Percentiles rank a stretch among this genome's conserved stretches.
These are phyloP conservation scores for Columba janthina DNA, from an alignment of 2,113 vertebrate species.

Conservation along the genomic window DNA sequence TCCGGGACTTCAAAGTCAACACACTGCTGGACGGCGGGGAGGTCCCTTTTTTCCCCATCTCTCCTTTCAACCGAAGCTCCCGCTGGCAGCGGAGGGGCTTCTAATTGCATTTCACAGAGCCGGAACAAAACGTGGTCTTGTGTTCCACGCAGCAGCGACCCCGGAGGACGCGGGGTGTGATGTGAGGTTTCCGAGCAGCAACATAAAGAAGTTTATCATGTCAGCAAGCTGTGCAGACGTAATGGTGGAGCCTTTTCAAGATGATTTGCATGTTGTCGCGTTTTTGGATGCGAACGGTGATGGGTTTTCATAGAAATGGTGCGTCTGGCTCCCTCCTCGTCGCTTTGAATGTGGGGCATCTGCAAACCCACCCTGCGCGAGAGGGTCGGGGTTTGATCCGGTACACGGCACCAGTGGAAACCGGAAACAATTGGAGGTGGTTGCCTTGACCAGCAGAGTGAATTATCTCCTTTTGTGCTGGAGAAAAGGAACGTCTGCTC, in stretches of 20 bases:
- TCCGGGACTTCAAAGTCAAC: conserved; percentile 80
- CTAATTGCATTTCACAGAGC: conserved; percentile 80
- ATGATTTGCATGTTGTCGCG: not conserved
- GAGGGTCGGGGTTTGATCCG: not conserved
- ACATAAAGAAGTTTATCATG: conserved; percentile 32
- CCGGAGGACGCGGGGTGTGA: not conserved
- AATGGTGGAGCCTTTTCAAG: not conserved
- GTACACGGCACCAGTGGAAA: rapidly evolving
- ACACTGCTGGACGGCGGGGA: conserved; percentile 77
- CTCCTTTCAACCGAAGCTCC: conserved; percentile 62
- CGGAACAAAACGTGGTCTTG: conserved; percentile 76
- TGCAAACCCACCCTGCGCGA: rapidly evolving
- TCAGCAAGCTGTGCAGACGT: not conserved
- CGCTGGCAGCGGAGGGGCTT: conserved; percentile 69
- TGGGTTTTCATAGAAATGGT: rapidly evolving
- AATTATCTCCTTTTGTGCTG: not conserved
- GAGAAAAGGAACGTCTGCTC: not conserved
- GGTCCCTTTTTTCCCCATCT: conserved; percentile 59
- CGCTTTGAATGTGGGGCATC: rapidly evolving
- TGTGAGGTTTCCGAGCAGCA: conserved; percentile 25
- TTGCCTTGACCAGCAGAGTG: not conserved
- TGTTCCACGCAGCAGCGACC: conserved; percentile 69
- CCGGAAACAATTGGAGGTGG: not conserved
- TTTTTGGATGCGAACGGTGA: rapidly evolving
- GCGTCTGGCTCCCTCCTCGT: rapidly evolving